Evolutionary conservation across 2,113 vertebrate species (phyloP).

Genomic region (Rhodinocichla rosea): DNA sequence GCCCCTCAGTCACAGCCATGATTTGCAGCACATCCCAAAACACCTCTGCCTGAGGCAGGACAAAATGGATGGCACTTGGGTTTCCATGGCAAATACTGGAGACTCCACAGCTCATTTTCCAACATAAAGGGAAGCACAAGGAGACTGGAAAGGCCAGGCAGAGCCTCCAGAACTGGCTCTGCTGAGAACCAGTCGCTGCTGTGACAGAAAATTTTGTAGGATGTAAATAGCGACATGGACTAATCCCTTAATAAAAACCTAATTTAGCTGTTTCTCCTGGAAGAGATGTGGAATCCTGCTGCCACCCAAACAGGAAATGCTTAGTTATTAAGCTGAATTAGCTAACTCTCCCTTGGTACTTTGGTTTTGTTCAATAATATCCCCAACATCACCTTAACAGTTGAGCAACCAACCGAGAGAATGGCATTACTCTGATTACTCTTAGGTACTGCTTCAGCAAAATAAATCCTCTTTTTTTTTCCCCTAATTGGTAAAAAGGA

Average conservation of each 20-base stretch:
- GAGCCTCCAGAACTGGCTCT: neutral
- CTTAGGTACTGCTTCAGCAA: neutral
- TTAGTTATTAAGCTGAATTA: neutral
- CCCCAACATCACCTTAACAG: neutral
- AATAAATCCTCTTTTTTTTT: neutral
- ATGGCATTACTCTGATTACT: neutral
- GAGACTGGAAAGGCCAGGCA: neutral
- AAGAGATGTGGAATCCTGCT: neutral
- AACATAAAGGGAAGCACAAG: neutral
- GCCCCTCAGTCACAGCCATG: neutral
- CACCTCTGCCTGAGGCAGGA: fast-evolving
- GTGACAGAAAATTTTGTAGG: neutral
- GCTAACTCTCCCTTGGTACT: neutral
- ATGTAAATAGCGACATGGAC: neutral
- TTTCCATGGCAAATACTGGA: neutral
- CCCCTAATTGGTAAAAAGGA: neutral
- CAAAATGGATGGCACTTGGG: neutral
- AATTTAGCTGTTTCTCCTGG: neutral
- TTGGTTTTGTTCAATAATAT: neutral
- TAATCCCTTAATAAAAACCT: neutral
- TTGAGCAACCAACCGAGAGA: neutral
- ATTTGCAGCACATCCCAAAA: neutral
- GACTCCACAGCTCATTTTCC: neutral
- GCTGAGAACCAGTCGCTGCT: neutral
- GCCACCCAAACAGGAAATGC: neutral